Conservation (phyloP, 2,888 invertebrate species). For the Orchestes rusci region DNA sequence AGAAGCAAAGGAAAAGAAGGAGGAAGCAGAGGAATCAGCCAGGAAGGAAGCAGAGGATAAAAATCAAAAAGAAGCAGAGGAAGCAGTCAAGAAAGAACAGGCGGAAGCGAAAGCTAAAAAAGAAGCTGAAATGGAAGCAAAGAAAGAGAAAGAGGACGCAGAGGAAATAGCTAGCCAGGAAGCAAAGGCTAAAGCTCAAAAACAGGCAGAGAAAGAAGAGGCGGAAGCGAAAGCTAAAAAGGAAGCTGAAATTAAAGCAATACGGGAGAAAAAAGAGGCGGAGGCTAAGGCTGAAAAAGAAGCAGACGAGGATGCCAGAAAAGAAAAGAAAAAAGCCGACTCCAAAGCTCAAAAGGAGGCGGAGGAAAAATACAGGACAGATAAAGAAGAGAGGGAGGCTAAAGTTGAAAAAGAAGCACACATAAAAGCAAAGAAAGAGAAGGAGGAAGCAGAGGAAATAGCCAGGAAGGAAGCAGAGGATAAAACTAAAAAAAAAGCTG, state of each 20-base stretch:
- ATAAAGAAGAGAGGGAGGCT: conserved; percentile 19
- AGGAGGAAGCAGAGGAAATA: conserved; percentile 19
- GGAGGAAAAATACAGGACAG: neutral
- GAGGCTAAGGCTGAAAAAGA: conserved; percentile 21
- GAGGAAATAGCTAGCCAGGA: conserved; percentile 13
- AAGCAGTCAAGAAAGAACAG: conserved; percentile 13
- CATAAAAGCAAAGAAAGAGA: conserved; percentile 18
- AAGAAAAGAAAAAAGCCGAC: conserved; percentile 23
- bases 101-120: conserved; percentile 25
- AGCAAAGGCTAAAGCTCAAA: conserved; percentile 20
- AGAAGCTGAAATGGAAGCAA: conserved; percentile 2
- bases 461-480: conserved; percentile 23
- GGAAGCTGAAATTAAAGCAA: conserved; percentile 19
- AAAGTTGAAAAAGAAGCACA: conserved; percentile 14
- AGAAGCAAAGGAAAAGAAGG: conserved; percentile 15
- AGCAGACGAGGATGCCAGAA: conserved; percentile 1
- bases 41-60: conserved; percentile 7
- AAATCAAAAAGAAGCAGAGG: neutral
- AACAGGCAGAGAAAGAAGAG: conserved; percentile 19
- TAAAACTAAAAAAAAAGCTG: conserved; percentile 16
- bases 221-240: conserved; percentile 23
- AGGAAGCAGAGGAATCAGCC: conserved; percentile 14
- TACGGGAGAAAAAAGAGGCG: conserved; percentile 12
- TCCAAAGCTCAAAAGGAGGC: conserved; percentile 22
- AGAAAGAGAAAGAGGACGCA: conserved; percentile 19